Evolutionary conservation across 2,113 vertebrate genomes (phyloP).

Genomic region (Merops nubicus): DNA sequence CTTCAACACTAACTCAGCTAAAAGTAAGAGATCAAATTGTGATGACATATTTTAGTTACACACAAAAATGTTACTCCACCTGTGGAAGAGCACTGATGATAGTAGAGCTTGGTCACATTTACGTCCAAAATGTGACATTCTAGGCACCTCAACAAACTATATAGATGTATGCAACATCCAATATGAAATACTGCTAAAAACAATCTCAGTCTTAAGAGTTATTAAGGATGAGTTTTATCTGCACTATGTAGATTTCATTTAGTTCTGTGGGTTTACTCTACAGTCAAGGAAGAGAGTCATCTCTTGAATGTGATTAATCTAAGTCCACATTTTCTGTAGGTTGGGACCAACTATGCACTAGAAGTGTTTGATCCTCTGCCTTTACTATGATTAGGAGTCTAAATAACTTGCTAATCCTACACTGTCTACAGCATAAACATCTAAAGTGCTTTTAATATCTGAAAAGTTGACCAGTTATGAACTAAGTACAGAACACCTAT

Average conservation of each 20-base stretch:
- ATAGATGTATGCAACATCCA: background rate
- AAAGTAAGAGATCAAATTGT: background rate
- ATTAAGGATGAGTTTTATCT: background rate
- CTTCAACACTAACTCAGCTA: background rate
- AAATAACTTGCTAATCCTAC: background rate
- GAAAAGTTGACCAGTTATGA: background rate
- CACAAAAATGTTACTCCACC: background rate
- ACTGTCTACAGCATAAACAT: background rate
- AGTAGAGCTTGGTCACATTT: background rate
- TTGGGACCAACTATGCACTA: background rate
- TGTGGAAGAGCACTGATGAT: background rate
- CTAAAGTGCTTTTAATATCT: background rate
- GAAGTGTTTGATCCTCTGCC: background rate
- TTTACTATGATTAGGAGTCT: background rate
- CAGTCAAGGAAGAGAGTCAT: background rate
- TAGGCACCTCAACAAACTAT: background rate
- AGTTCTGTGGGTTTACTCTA: background rate
- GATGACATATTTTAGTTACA: background rate
- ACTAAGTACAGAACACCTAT: background rate
- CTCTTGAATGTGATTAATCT: background rate
- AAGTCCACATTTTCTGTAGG: background rate
- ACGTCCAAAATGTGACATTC: background rate
- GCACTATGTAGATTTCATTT: background rate
- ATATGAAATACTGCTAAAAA: background rate
- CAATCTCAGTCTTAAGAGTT: background rate